Percentiles rank a stretch among this genome's conserved stretches.
Conservation (phyloP, 2,797 vertebrate species). For the Argentina silus region DNA sequence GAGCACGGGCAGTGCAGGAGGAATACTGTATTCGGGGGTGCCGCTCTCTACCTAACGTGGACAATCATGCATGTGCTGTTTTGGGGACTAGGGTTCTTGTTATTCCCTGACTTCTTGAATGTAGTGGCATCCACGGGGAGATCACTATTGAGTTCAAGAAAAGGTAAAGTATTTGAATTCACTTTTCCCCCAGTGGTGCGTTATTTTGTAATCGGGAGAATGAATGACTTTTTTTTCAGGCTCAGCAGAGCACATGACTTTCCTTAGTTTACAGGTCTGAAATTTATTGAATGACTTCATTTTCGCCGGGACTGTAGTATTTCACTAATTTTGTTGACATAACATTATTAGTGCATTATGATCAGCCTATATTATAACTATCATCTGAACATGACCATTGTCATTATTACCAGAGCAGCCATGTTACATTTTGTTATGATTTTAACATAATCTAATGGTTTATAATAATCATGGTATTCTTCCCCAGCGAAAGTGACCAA, state of each 20-base stretch:
- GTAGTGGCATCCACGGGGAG: constrained; percentile 78
- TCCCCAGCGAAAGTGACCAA: constrained; percentile 81
- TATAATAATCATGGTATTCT: constrained; percentile 9
- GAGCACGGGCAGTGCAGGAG: constrained; percentile 42
- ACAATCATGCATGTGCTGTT: constrained; percentile 92
- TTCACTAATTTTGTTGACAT: background rate
- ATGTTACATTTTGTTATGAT: constrained; percentile 17
- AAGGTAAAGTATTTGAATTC: constrained; percentile 82
- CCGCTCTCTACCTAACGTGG: constrained; percentile 72
- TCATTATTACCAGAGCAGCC: too few relatives aligned
- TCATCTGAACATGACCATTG: background rate
- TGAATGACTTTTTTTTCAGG: constrained; percentile 74
- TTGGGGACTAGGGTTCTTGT: constrained; percentile 85
- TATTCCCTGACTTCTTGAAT: constrained; percentile 82
- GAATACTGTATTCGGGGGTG: constrained; percentile 67
- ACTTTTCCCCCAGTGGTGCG: constrained; percentile 24
- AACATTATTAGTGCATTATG: background rate
- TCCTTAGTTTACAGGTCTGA: constrained; percentile 37
- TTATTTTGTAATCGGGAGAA: constrained; percentile 56
- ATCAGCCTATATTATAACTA: too few relatives aligned
- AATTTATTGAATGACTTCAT: constrained; percentile 34
- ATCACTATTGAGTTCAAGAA: constrained; percentile 80
- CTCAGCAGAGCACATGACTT: constrained; percentile 59
- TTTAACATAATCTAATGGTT: constrained; percentile 4
- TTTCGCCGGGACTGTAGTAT: constrained; percentile 13